Percentiles rank a stretch among this genome's conserved stretches.
phyloP scores from a whole-genome alignment of 2,888 invertebrate genomes.

The Zelleria hepariella region DNA sequence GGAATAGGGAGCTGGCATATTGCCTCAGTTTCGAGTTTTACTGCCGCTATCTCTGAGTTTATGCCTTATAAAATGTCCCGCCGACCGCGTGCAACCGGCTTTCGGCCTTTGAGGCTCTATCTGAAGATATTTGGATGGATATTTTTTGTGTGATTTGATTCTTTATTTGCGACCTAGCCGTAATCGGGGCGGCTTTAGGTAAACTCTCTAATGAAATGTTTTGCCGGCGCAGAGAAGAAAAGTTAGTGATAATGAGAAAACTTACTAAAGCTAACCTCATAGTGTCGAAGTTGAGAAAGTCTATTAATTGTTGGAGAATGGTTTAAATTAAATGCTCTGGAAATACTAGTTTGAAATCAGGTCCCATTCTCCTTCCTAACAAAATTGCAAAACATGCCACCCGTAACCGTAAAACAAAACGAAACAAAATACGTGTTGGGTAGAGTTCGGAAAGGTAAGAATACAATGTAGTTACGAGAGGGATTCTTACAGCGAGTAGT shows the following conservation, averaged over 20 bases:
- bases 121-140: background rate
- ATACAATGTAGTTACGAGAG: background rate
- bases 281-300: background rate
- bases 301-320: background rate
- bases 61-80: slow-evolving; percentile 60
- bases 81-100: slow-evolving; percentile 28
- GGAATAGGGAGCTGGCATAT: slow-evolving; percentile 56
- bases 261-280: background rate
- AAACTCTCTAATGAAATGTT: background rate
- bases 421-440: background rate
- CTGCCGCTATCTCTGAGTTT: slow-evolving; percentile 57
- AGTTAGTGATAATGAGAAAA: background rate
- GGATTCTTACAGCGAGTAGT: background rate
- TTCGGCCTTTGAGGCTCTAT: background rate
- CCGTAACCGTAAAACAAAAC: background rate
- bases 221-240: background rate
- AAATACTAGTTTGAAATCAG: background rate
- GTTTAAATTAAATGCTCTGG: background rate
- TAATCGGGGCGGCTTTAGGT: background rate
- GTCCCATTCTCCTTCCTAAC: background rate
- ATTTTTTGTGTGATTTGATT: background rate
- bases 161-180: background rate
- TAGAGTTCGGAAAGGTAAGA: background rate
- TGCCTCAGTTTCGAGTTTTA: slow-evolving; percentile 59
- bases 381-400: background rate